phyloP scores from a whole-genome alignment of 2,113 vertebrate species.

The Rhabdornis inornatus region DNA sequence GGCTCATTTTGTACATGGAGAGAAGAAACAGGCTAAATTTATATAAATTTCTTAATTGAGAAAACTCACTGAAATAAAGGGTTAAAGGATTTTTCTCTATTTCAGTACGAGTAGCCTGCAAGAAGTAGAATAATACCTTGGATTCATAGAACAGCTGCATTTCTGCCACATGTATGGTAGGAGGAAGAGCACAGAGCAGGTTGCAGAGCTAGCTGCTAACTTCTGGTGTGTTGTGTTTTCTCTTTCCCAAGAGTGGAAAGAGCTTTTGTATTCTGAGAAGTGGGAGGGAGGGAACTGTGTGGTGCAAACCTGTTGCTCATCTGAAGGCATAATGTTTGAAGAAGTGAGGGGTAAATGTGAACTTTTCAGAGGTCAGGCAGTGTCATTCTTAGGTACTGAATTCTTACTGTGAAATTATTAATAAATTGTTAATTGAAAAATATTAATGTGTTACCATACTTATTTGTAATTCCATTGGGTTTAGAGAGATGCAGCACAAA shows the following conservation, averaged over 20 bases:
- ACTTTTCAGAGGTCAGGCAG: neutral
- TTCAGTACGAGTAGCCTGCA: neutral
- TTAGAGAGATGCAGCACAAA: neutral
- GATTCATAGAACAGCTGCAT: neutral
- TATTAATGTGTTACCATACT: neutral
- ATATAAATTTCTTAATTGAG: neutral
- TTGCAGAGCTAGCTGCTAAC: neutral
- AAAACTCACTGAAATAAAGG: neutral
- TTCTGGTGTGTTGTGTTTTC: neutral
- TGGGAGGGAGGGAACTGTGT: neutral
- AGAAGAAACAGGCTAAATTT: neutral
- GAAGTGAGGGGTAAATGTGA: neutral
- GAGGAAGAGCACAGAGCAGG: neutral
- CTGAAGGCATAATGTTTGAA: neutral
- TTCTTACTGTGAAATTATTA: neutral
- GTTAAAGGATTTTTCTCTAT: neutral
- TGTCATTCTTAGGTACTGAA: neutral
- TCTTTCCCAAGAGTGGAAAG: neutral
- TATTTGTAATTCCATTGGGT: neutral
- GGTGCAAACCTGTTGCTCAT: neutral
- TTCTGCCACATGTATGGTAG: neutral
- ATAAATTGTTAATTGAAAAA: neutral
- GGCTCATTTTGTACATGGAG: neutral
- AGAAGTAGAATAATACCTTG: neutral
- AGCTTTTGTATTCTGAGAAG: neutral